These are phyloP conservation scores for Trachelus stipa DNA, from an alignment of 2,888 invertebrate genomes.

Conservation along the genomic window DNA sequence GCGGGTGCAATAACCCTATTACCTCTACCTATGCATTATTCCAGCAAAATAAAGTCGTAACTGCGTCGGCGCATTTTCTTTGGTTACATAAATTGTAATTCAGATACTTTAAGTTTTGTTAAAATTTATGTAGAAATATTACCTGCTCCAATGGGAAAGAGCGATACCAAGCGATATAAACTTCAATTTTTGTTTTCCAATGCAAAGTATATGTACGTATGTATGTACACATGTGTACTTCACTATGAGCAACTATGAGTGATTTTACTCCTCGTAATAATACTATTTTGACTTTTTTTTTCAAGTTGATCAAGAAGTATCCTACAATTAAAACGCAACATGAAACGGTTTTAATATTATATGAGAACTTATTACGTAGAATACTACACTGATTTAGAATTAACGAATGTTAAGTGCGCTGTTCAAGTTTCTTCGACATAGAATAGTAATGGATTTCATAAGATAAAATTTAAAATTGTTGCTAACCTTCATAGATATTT, in stretches of 20 bases:
- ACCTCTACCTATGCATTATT: not conserved
- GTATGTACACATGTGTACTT: too few relatives aligned
- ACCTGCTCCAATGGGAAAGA: not conserved
- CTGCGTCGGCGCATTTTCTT: not conserved
- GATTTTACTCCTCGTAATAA: not conserved
- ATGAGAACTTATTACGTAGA: not conserved
- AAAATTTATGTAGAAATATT: not conserved
- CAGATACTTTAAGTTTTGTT: not conserved
- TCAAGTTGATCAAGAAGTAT: not conserved
- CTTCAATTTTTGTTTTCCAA: not conserved
- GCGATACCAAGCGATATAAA: not conserved
- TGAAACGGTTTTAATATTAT: not conserved
- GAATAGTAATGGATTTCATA: not conserved
- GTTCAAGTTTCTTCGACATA: not conserved
- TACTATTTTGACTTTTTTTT: not conserved
- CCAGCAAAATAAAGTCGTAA: not conserved
- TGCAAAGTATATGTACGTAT: not conserved
- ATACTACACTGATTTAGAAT: not conserved
- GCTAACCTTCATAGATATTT: not conserved
- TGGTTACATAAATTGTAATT: not conserved
- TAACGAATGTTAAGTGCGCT: not conserved
- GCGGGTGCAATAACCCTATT: not conserved
- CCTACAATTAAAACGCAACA: not conserved
- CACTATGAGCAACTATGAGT: not conserved
- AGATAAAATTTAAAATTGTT: not conserved